A percentile compares a stretch with the other conserved stretches of the same genome.
phyloP scores from a whole-genome alignment of 2,797 vertebrate species.

The Cossypha caffra region DNA sequence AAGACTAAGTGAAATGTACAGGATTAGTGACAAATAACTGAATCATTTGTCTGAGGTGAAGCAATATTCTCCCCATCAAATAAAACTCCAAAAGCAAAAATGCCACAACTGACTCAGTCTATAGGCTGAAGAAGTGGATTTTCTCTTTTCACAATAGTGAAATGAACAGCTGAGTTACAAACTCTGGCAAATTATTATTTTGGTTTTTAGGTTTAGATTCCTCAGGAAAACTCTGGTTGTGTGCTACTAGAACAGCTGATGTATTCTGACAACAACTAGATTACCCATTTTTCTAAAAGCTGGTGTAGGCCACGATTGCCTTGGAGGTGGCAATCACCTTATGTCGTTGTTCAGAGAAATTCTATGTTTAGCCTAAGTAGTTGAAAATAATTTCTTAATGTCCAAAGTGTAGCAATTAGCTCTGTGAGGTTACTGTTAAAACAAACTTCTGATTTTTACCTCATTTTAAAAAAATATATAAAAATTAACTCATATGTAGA shows the following conservation, averaged over 20 bases:
- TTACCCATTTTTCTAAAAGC: not conserved
- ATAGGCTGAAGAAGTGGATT: not conserved
- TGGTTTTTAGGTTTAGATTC: not conserved
- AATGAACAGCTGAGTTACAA: not conserved
- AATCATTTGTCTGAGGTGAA: not conserved
- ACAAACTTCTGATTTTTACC: not conserved
- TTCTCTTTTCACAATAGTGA: not conserved
- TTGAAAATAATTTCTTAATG: not conserved
- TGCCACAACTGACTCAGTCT: not conserved
- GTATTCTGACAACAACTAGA: not conserved
- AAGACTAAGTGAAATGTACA: not conserved
- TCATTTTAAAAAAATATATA: not conserved
- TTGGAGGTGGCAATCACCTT: not conserved
- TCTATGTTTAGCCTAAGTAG: not conserved
- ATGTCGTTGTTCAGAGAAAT: not conserved
- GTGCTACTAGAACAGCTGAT: not conserved
- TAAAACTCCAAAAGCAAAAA: not conserved
- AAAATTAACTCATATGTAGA: not conserved
- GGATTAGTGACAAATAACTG: not conserved
- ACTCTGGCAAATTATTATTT: not conserved
- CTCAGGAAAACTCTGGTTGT: not conserved
- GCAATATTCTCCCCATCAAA: not conserved
- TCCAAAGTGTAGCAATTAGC: not conserved
- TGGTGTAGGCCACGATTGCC: not conserved
- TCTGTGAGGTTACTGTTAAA: not conserved